Conservation (phyloP, 2,888 invertebrate genomes). For the Athalia circularis region DNA sequence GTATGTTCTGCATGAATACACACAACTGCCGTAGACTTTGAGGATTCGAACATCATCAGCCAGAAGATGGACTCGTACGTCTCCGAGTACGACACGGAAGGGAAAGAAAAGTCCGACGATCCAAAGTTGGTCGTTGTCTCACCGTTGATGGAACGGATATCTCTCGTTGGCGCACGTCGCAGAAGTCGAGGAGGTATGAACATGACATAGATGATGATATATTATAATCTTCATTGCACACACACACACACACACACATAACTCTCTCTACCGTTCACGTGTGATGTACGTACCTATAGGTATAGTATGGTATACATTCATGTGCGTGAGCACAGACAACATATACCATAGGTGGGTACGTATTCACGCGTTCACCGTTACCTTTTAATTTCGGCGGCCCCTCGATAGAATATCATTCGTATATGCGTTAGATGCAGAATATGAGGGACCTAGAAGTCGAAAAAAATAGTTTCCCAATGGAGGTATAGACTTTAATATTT, state of each 20-base stretch:
- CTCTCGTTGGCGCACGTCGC: slow-evolving; percentile 68
- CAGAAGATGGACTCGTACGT: slow-evolving; percentile 67
- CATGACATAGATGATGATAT: slow-evolving; percentile 1
- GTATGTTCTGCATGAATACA: neutral
- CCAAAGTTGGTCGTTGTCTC: slow-evolving; percentile 65
- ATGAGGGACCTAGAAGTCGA: too few relatives aligned
- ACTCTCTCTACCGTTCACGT: neutral
- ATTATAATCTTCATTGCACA: neutral
- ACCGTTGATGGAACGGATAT: slow-evolving; percentile 66
- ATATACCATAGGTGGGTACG: too few relatives aligned
- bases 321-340: too few relatives aligned
- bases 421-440: too few relatives aligned
- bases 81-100: slow-evolving; percentile 65
- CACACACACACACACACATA: neutral
- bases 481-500: too few relatives aligned
- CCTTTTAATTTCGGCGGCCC: too few relatives aligned
- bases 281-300: neutral
- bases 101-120: slow-evolving; percentile 68
- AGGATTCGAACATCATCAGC: slow-evolving; percentile 69
- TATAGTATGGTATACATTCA: too few relatives aligned
- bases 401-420: too few relatives aligned
- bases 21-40: slow-evolving; percentile 56
- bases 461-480: too few relatives aligned
- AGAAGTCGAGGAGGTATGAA: slow-evolving; percentile 67
- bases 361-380: too few relatives aligned